Evolutionary conservation across 2,888 invertebrate genomes (phyloP).

Genomic region (Diploptera punctata): DNA sequence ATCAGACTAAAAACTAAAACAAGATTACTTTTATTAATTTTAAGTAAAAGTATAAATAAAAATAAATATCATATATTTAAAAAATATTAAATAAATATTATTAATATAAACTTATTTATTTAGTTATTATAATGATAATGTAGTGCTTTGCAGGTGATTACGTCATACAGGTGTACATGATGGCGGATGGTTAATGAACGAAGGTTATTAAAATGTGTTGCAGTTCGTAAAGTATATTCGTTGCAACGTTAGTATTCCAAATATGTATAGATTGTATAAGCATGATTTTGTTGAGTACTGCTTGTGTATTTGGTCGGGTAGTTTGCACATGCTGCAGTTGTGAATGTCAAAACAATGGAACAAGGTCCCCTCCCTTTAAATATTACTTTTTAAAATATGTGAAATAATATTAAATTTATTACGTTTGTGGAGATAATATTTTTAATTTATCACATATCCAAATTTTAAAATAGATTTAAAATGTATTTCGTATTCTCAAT

Average conservation of each 20-base stretch:
- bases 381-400: too few relatives aligned
- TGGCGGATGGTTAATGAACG: conserved; percentile 3
- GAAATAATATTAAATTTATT: too few relatives aligned
- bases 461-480: too few relatives aligned
- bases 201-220: background rate
- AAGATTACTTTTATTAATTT: background rate
- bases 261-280: background rate
- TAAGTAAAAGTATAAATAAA: background rate
- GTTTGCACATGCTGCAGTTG: background rate
- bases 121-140: background rate
- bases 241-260: conserved; percentile 20
- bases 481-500: too few relatives aligned
- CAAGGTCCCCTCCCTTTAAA: conserved; percentile 14
- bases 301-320: background rate
- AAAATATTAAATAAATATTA: background rate
- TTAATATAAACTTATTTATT: background rate
- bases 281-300: background rate
- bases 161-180: conserved; percentile 32
- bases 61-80: background rate
- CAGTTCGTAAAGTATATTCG: background rate
- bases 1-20: background rate
- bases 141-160: conserved; percentile 19
- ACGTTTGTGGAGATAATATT: too few relatives aligned
- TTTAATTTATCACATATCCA: too few relatives aligned
- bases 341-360: conserved; percentile 6